Evolutionary conservation across 2,888 invertebrate genomes (phyloP), one percentile per base, ranked within the genome.

Genomic region (Theretra japonica): DNA sequence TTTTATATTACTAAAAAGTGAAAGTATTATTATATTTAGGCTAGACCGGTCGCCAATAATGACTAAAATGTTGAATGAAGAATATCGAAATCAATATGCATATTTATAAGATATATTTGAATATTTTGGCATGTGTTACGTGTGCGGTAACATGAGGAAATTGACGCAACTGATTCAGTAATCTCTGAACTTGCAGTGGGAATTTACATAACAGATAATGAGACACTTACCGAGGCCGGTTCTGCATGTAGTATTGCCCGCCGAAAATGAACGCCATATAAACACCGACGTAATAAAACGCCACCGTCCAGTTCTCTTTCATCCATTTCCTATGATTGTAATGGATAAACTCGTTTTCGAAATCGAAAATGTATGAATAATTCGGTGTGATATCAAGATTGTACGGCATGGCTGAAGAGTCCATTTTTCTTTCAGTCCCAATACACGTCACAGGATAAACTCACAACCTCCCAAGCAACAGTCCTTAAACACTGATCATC

Each of bases 221-320:
- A 33, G 50, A 57, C 21, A 86, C 95, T 92, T 85, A 96, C 94
- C 98, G 96, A 75, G 97, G 97, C 81, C 99, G 96, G 86, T 96
- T 96, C 88, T 97, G 97, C 99, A 99, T 99, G 87, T 97, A 97
- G 86, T 97, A 96, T 89, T 98, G 98, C 68, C 98, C 98, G 76
- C 97, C 97, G 91, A 99, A 99, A 84, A 99, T 98, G 76, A 98
- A 95, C 76, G 98, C 95, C 96, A 99, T 98, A 90, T 99, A 99
- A 79, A 97, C 95, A 77, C 97, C 98, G 77, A 97, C 95, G 88
- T 97, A 97, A 86, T 98, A 98, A 92, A 99, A 98, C 72, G 98
- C 97, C 87, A 97, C 96, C 73, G 98, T 98, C 99, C 99, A 99
- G 91, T 99, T 98, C 84, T 97, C 96, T 79, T 97, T 96, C 98